Base-by-base conservation (phyloP, 2,888 invertebrate species). In the Calliphora vomitoria region DNA sequence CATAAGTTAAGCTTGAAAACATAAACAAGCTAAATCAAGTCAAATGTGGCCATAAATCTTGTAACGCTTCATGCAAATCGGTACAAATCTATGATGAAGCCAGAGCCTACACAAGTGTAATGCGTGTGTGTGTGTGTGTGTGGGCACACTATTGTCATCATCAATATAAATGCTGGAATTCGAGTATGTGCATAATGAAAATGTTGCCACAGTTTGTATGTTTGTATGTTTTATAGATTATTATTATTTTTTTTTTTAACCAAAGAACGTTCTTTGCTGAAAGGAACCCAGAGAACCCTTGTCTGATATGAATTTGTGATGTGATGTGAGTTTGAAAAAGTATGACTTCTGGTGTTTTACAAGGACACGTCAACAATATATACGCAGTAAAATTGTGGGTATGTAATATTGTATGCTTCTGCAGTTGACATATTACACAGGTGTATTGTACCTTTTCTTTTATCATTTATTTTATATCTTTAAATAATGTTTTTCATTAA, bases 1-100 rank as follows among this genome's bases (percentile, higher is more conserved):
- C 90, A 91, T 91, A 91, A 90, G 90, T 91, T 91, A 87, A 88
- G 89, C 81, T 76, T 89, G 89, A 89, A 90, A 91, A 92, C 92
- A 92, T 92, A 92, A 92, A 92, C 92, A 92, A 92, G 91, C 92
- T 92, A 92, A 92, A 92, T 92, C 92, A 92, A 92, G 92, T 92
- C 91, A 92, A 92, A 92, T 91, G 92, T 90, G 90, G 89, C 89
- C 90, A 92, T 92, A 92, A 92, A 92, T 92, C 92, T 91, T 91
- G 86, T 64, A 87, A 81, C 84, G 82, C 85, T 86, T 87, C 89
- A 86, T 88, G 88, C 88, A 88, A 88, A 88, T 88, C 84, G 84
- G 60, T 53, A 79, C 84, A 87, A 85, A 85, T 87, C 87, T 87
- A 80, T 86, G 85, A 75, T 85, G 80, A 85, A 82, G 74, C 79